Evolutionary conservation across 2,888 invertebrate species (phyloP), one percentile per base, ranked within the genome.

Genomic region (Uropetala carovei): DNA sequence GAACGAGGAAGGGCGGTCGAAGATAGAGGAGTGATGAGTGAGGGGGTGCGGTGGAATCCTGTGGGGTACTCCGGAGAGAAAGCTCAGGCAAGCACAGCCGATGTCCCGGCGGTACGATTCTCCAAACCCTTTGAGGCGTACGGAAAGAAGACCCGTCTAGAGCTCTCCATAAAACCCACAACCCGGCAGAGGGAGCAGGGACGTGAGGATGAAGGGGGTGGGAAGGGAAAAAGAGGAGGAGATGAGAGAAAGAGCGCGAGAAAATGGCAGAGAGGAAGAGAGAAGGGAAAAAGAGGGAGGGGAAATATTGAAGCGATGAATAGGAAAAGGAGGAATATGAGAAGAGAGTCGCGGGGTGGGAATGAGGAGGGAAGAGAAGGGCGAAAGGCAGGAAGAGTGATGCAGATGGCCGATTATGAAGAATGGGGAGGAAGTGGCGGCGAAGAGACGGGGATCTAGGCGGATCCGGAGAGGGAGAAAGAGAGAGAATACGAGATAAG

Each of bases 91-190:
- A 68, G 68, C 68, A 22, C 68, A 68, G 68, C 18, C 68, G 68
- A n/a, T n/a, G 68, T 68, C 68, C 68, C 68, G 68, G 22, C 68
- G 68, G 68, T 18, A 22, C n/a, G 68, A 68, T 68, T 68, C 68
- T 68, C 68, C 22, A 64, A 64, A 64, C 64, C 64, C 64, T 68
- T 68, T n/a, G n/a, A 68, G 16, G 68, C n/a, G 68, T 22, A 22
- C 68, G 7, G 18, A 68, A 68, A n/a, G 68, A 64, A 64, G n/a
- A 64, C 18, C 14, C 64, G 64, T 64, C 64, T 64, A 64, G 64
- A 64, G 64, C 18, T n/a, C n/a, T 68, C 68, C 68, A 68, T 68
- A 68, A 68, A 68, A 68, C 68, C 68, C 68, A 18, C 68, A 68
- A 68, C 18, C 68, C n/a, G 68, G 18, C 68, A n/a, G 68, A 18